A percentile compares a stretch with the other conserved stretches of the same genome.
These are phyloP conservation scores for Eurytoma californica DNA, from an alignment of 2,888 invertebrate species.

Conservation along the genomic window DNA sequence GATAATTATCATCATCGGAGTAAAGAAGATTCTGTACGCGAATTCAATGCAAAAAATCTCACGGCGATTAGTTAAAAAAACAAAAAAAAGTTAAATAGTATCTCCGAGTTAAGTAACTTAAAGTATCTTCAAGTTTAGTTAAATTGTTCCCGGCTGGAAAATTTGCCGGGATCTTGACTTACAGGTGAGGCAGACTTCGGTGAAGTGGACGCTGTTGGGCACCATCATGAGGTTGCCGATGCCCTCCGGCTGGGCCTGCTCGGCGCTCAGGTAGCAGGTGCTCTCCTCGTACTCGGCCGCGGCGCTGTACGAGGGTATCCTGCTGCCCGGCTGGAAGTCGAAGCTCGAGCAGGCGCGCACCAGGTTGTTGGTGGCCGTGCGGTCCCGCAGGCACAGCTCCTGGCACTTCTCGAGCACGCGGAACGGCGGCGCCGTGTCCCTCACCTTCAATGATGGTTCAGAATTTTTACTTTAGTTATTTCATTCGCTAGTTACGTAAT, in stretches of 20 bases:
- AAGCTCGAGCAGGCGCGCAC: slow-evolving; percentile 91
- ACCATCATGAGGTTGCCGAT: slow-evolving; percentile 92
- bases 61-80: too few species aligned
- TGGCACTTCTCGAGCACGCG: slow-evolving; percentile 92
- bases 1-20: too few species aligned
- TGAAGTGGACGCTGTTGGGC: slow-evolving; percentile 92
- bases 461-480: neutral
- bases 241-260: slow-evolving; percentile 91
- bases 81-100: too few species aligned
- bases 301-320: slow-evolving; percentile 87
- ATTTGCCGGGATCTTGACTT: slow-evolving; percentile 73
- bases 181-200: slow-evolving; percentile 93
- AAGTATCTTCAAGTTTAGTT: too few species aligned
- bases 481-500: neutral
- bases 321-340: slow-evolving; percentile 92
- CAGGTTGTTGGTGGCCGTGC: slow-evolving; percentile 85
- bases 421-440: slow-evolving; percentile 90
- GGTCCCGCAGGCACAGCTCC: slow-evolving; percentile 88
- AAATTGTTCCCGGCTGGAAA: too few species aligned
- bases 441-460: slow-evolving; percentile 76
- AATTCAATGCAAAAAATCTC: too few species aligned
- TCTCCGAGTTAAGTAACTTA: too few species aligned
- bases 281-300: slow-evolving; percentile 92
- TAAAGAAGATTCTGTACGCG: too few species aligned
- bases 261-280: slow-evolving; percentile 89